These are phyloP conservation scores for Brachyhypopomus gauderio DNA, from an alignment of 2,113 vertebrate genomes.

Conservation along the genomic window DNA sequence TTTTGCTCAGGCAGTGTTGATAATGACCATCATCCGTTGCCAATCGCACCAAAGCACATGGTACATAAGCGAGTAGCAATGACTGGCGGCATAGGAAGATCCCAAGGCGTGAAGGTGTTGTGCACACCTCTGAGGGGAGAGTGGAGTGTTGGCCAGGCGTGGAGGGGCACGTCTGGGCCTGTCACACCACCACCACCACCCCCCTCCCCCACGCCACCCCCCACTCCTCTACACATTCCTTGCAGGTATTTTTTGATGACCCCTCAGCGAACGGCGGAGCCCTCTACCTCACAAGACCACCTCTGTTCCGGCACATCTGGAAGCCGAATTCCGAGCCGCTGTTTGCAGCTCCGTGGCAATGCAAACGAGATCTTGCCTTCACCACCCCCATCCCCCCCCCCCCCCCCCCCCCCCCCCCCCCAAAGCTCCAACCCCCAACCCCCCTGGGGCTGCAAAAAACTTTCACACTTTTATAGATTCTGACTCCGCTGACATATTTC, in stretches of 20 bases:
- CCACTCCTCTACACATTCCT: conserved; percentile 51
- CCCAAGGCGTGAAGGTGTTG: background rate
- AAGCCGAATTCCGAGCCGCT: conserved; percentile 67
- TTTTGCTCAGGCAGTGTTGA: background rate
- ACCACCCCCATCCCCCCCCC: no score
- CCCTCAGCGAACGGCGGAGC: conserved; percentile 27
- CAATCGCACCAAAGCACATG: background rate
- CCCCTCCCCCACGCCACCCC: conserved; percentile 33
- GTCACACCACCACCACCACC: conserved; percentile 29
- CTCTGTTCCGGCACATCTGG: conserved; percentile 72
- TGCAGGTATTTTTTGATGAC: conserved; percentile 46
- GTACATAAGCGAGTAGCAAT: background rate
- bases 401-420: no score
- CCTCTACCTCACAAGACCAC: conserved; percentile 53
- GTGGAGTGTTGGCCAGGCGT: conserved; percentile 49
- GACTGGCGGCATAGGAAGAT: background rate
- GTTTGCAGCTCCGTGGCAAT: conserved; percentile 52
- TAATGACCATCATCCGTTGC: conserved; percentile 29
- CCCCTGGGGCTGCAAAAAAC: conserved; percentile 42
- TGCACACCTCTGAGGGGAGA: conserved; percentile 2
- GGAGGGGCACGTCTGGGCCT: conserved; percentile 59
- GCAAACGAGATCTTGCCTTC: conserved; percentile 54
- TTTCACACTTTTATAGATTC: conserved; percentile 29
- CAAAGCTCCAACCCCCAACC: background rate
- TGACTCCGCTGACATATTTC: background rate